These are phyloP conservation scores for Epicampocera succincta DNA, from an alignment of 2,888 invertebrate species.

Conservation along the genomic window DNA sequence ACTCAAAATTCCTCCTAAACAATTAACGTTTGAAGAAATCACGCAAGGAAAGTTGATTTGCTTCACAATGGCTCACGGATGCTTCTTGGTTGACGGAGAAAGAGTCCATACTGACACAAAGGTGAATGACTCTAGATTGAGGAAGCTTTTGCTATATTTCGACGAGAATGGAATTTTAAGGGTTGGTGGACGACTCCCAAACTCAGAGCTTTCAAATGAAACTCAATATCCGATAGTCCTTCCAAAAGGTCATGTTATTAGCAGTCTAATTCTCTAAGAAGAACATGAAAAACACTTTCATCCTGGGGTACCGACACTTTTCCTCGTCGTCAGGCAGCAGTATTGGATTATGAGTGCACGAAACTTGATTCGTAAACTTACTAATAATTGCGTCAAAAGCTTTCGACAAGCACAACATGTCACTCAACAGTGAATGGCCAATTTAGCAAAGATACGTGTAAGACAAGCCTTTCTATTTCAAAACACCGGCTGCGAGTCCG, in stretches of 20 bases:
- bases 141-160: background rate
- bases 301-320: conserved; percentile 53
- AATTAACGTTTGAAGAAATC: too few species aligned
- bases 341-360: conserved; percentile 54
- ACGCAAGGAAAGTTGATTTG: too few species aligned
- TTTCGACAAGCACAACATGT: background rate
- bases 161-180: conserved; percentile 15
- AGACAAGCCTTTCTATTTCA: too few species aligned
- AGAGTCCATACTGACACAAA: too few species aligned
- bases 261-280: conserved; percentile 13
- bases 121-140: conserved; percentile 3
- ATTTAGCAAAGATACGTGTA: background rate
- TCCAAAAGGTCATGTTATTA: conserved; percentile 26
- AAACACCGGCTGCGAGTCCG: too few species aligned
- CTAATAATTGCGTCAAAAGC: background rate
- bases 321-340: conserved; percentile 51
- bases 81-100: too few species aligned
- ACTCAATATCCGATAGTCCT: conserved; percentile 6
- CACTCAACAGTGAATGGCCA: conserved; percentile 1
- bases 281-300: conserved; percentile 43
- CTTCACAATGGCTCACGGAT: too few species aligned
- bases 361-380: conserved; percentile 32
- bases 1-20: too few species aligned
- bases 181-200: conserved; percentile 12
- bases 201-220: conserved; percentile 9